Base-by-base conservation (phyloP, 2,113 vertebrate species). In the Cathartes aura region DNA sequence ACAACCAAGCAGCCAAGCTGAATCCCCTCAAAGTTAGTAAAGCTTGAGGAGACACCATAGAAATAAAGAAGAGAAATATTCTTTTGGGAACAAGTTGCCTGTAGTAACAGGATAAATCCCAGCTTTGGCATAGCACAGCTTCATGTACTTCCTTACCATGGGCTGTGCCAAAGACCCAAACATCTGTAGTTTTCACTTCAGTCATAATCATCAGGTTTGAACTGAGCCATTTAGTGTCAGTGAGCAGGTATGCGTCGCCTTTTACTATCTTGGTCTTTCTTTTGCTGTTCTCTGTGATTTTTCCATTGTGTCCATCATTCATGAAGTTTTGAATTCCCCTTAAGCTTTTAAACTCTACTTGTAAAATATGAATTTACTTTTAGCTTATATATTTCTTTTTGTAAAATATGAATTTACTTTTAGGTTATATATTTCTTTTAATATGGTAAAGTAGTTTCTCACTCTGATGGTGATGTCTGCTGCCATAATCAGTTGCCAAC, bases 311-410 rank as follows among this genome's bases (percentile, higher is more conserved):
- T 93, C 92, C n/a, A 12, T 87, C 36, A 62, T 70, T 68, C 92
- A 96, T 17, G 67, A 91, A 94, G 68, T 80, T 95, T 30, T 85
- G 66, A 96, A 96, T 95, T 95, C 34, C 52, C 63, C 76, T 79
- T 74, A 88, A 92, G 48, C 36, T 62, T 75, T 95, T 86, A 92
- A 86, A 9, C 1, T 66, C 45, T 68, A 40, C 18, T 56, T 62
- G 30, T 52, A 82, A 92, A 93, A 85, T 27, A 88, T 17, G 4
- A 59, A 58, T 79, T 63, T 82, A 67, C 4, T 63, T 90, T 85
- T 50, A 78, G 19, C 7, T 63, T 60, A 84, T n/a, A 5, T 43
- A 45, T 95, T 92, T 96, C n/a, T 96, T 96, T 94, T 94, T 62
- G 30, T 52, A 82, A 92, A 93, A 85, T 27, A 88, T 17, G 4